Evolutionary conservation across 2,888 invertebrate species (phyloP).

Genomic region (Sinotaia quadrata): DNA sequence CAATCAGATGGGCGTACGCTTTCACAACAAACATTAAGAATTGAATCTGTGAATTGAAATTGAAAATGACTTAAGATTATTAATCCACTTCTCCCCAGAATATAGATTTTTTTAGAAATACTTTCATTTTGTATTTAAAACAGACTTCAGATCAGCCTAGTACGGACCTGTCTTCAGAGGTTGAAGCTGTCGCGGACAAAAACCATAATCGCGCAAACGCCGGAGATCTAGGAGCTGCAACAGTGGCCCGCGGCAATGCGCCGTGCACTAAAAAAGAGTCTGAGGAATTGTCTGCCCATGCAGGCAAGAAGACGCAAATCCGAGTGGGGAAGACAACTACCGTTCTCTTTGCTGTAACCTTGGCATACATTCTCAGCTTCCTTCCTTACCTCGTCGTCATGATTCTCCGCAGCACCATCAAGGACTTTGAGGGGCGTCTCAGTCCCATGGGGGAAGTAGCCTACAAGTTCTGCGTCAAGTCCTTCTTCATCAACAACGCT

Average conservation of each 20-base stretch:
- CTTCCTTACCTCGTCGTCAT: conserved; percentile 63
- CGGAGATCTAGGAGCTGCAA: conserved; percentile 32
- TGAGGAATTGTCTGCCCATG: neutral
- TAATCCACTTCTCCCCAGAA: too few species aligned
- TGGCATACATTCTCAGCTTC: conserved; percentile 63
- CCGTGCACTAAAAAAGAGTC: conserved; percentile 15
- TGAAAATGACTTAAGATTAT: too few species aligned
- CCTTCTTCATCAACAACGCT: conserved; percentile 66
- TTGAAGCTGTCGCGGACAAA: conserved; percentile 35
- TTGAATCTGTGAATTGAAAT: too few species aligned
- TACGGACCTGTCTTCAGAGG: conserved; percentile 59
- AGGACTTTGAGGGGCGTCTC: conserved; percentile 56
- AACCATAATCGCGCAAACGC: conserved; percentile 43
- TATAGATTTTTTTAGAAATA: too few species aligned
- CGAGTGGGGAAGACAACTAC: conserved; percentile 61
- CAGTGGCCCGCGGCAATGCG: conserved; percentile 31
- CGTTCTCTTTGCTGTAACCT: conserved; percentile 61
- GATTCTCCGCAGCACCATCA: conserved; percentile 57
- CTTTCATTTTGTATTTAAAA: too few species aligned
- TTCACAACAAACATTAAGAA: too few species aligned
- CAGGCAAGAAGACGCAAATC: conserved; percentile 36
- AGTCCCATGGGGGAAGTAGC: conserved; percentile 54
- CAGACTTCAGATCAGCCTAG: conserved; percentile 58
- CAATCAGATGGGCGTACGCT: too few species aligned
- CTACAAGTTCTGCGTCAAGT: conserved; percentile 64